A percentile compares a stretch with the other conserved stretches of the same genome.
These are phyloP conservation scores for Rhinogobio ventralis DNA, from an alignment of 2,797 vertebrate genomes.

Conservation along the genomic window DNA sequence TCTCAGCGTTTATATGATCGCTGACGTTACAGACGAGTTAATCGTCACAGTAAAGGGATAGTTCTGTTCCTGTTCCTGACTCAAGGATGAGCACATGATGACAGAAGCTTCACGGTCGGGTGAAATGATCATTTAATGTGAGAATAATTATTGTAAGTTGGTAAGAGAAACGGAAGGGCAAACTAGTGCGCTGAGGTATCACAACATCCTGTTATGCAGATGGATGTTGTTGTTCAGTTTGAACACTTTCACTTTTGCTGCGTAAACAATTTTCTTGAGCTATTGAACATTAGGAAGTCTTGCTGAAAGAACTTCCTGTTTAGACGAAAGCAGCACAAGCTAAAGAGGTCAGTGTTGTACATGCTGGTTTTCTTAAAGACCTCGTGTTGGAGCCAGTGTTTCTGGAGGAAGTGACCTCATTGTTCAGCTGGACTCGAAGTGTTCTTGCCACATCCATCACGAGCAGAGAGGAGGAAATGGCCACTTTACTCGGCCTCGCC, in stretches of 20 bases:
- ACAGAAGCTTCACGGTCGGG: fast-evolving
- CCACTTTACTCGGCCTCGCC: constrained; percentile 18
- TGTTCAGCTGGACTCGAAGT: background rate
- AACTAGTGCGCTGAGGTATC: constrained; percentile 30
- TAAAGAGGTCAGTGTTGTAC: background rate
- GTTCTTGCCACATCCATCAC: constrained; percentile 45
- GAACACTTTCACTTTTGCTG: constrained; percentile 36
- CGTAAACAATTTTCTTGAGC: constrained; percentile 5
- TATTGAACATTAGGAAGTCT: constrained; percentile 1
- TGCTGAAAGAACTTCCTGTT: constrained; percentile 29
- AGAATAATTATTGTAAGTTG: constrained; percentile 40
- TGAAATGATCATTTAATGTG: too few relatives aligned
- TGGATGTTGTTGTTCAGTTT: background rate
- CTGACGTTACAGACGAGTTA: background rate
- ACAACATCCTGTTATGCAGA: constrained; percentile 55
- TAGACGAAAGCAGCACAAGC: background rate
- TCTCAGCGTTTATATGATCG: too few relatives aligned
- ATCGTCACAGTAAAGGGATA: background rate
- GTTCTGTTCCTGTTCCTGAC: background rate
- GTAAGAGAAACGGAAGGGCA: constrained; percentile 43
- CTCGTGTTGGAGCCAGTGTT: constrained; percentile 1
- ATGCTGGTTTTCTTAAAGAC: too few relatives aligned
- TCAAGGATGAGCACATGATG: background rate
- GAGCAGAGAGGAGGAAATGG: constrained; percentile 42
- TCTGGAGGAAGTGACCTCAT: constrained; percentile 32